phyloP scores from a whole-genome alignment of 37 sponge, comb jelly and placozoan genomes.

The Beroe forskalii region DNA sequence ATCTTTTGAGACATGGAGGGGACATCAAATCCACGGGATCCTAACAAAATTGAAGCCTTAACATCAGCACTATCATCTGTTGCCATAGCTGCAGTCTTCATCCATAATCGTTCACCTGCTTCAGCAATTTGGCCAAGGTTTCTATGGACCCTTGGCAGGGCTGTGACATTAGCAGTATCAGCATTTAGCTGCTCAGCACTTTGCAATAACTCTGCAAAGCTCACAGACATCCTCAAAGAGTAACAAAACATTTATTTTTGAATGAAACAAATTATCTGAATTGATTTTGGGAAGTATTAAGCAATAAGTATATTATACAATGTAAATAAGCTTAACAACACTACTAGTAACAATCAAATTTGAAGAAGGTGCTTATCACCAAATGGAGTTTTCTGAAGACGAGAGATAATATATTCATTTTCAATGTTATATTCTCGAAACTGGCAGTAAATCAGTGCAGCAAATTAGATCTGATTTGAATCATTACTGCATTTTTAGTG shows the following conservation, averaged over 20 bases:
- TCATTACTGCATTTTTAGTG: too few species aligned
- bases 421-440: too few species aligned
- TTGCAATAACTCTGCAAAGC: constrained; percentile 80
- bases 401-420: too few species aligned
- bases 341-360: too few species aligned
- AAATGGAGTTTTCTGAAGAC: too few species aligned
- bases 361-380: too few species aligned
- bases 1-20: constrained; percentile 84
- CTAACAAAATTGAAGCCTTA: constrained; percentile 90
- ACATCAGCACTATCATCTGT: constrained; percentile 78
- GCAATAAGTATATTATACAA: not conserved
- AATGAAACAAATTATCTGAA: too few species aligned
- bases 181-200: constrained; percentile 87
- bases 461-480: too few species aligned
- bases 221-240: constrained; percentile 67
- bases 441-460: too few species aligned
- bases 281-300: not conserved
- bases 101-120: constrained; percentile 85
- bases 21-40: constrained; percentile 91
- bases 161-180: constrained; percentile 72
- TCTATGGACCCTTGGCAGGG: constrained; percentile 85
- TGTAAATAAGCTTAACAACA: too few species aligned
- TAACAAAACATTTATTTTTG: too few species aligned
- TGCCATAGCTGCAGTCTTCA: constrained; percentile 70
- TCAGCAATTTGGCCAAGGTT: constrained; percentile 93